These are phyloP conservation scores for Acronicta leporina DNA, from an alignment of 2,888 invertebrate species.

Conservation along the genomic window DNA sequence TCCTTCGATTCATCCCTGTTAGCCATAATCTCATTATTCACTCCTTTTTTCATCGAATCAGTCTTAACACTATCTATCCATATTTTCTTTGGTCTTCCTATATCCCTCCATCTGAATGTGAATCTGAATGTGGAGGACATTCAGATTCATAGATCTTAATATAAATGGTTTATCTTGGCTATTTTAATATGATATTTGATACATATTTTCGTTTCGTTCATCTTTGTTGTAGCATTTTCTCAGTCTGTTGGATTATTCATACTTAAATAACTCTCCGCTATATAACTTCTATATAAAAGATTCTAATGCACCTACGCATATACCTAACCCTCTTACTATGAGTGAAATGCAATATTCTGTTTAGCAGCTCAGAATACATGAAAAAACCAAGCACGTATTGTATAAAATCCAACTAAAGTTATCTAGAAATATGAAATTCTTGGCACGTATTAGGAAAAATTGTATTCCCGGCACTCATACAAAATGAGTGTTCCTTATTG, in stretches of 20 bases:
- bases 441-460: conserved; percentile 52
- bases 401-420: conserved; percentile 45
- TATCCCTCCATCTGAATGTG: no score
- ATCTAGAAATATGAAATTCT: conserved; percentile 49
- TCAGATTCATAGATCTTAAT: no score
- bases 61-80: no score
- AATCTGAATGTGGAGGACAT: no score
- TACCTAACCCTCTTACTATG: background rate
- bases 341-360: conserved; percentile 38
- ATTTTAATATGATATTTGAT: background rate
- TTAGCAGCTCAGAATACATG: conserved; percentile 22
- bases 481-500: conserved; percentile 46
- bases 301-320: background rate
- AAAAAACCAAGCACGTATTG: conserved; percentile 48
- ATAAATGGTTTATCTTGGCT: no score
- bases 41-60: no score
- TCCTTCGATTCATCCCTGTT: no score
- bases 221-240: conserved; percentile 6
- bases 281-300: no score
- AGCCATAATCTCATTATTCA: no score
- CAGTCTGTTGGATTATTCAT: no score
- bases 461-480: conserved; percentile 51
- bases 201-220: background rate
- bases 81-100: no score
- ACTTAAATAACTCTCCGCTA: no score